Conservation (phyloP, 2,797 vertebrate genomes). For the Leucoraja ocellata region DNA sequence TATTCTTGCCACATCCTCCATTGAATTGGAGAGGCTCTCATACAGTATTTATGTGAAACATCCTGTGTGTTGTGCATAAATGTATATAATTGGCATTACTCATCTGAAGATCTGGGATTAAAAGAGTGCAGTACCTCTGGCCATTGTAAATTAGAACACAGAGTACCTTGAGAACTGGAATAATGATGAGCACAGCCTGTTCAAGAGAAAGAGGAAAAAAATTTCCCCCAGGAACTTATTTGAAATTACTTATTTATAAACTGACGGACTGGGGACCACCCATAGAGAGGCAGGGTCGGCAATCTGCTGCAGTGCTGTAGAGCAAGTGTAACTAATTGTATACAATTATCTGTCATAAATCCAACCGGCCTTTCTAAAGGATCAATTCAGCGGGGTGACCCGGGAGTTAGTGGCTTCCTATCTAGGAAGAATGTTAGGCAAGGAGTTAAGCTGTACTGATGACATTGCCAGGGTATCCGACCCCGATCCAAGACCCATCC, state of each 20-base stretch:
- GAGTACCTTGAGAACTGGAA: constrained; percentile 71
- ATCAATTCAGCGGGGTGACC: constrained; percentile 14
- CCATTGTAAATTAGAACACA: constrained; percentile 73
- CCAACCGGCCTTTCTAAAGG: constrained; percentile 42
- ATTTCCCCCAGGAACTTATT: constrained; percentile 74
- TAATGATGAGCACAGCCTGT: constrained; percentile 72
- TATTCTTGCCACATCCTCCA: constrained; percentile 5
- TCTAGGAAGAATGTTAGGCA: background rate
- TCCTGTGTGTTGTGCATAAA: constrained; percentile 31
- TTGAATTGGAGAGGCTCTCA: constrained; percentile 33
- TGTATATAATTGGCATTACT: constrained; percentile 38
- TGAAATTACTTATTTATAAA: constrained; percentile 83
- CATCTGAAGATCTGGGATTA: constrained; percentile 57
- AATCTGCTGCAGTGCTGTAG: constrained; percentile 62
- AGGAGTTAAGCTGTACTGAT: background rate
- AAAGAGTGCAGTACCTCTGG: constrained; percentile 64
- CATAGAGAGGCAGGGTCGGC: constrained; percentile 64
- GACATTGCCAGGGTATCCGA: background rate
- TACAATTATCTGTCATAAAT: constrained; percentile 67
- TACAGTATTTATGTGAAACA: constrained; percentile 30
- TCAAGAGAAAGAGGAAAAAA: constrained; percentile 67
- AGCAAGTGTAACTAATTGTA: constrained; percentile 68
- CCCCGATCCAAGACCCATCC: background rate
- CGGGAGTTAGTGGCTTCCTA: background rate
- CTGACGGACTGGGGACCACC: constrained; percentile 75